Base-by-base conservation (phyloP, 2,888 invertebrate genomes). In the Ceratothoa steindachneri region DNA sequence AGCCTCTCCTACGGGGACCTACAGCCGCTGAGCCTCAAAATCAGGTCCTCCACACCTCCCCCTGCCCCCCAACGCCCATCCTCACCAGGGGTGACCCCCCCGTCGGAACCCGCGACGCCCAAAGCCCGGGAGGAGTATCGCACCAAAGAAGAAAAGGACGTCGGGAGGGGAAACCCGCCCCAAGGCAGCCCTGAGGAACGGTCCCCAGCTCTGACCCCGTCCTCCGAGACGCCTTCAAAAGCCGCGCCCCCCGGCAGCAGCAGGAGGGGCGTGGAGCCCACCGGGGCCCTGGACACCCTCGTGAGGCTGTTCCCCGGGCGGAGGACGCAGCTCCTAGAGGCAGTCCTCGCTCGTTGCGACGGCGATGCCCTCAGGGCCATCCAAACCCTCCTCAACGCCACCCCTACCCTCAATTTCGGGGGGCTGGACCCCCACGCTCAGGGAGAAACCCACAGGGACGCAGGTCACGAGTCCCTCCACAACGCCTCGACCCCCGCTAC, bases 301-400 rank as follows among this genome's bases (percentile, higher is more conserved):
- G 88, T 92, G 81, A 89, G 95, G 81, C 93, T 96, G 0, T 97
- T 97, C 83, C 96, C 96, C 0, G 90, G 91, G 81, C 89, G 93
- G 81, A 89, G 94, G 81, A 88, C 94, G 67, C 90, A 89, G 67
- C 93, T 95, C 82, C 92, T 97, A 0, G 95, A 96, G 84, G 88
- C 90, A 2, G 88, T 93, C 64, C 86, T 97, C 24, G 90, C 92
- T 80, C 88, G 92, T 77, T 93, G 91, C 84, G 90, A 92, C 84
- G 94, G 94, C 0, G 95, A 97, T 83, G 92, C 95, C 0, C 89
- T 96, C 0, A 91, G 93, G 81, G 95, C 96, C 0, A 96, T 97
- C 89, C 96, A 97, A 83, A 89, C 92, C 83, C 90, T 97, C 88
- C 88, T 93, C 15, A 90, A 90, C 79, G 90, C 90, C 0, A 87